A percentile compares a stretch with the other conserved stretches of the same genome.
These are phyloP conservation scores for Lycodopsis pacificus DNA, from an alignment of 2,797 vertebrate species.

Conservation along the genomic window DNA sequence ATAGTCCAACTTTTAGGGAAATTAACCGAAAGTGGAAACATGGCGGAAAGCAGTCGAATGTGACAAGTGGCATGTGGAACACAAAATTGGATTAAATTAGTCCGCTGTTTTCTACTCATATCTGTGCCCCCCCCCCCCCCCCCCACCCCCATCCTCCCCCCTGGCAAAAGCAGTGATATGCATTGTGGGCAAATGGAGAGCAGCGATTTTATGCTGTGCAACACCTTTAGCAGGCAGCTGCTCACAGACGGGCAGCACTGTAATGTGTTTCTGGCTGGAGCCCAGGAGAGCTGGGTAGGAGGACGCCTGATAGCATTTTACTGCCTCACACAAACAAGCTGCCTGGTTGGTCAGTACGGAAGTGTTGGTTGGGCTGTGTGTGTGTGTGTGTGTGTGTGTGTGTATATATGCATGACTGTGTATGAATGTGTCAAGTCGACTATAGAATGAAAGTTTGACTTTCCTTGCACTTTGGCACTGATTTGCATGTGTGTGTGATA, in stretches of 20 bases:
- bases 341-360: conserved; percentile 40
- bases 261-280: conserved; percentile 57
- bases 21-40: conserved; percentile 68
- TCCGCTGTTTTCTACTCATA: conserved; percentile 58
- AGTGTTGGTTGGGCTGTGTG: conserved; percentile 15
- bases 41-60: conserved; percentile 55
- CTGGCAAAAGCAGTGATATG: conserved; percentile 52
- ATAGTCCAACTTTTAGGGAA: conserved; percentile 59
- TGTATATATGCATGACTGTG: conserved; percentile 1
- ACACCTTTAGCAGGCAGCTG: conserved; percentile 69
- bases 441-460: conserved; percentile 40
- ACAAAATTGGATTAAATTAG: conserved; percentile 77
- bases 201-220: conserved; percentile 62
- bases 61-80: conserved; percentile 72
- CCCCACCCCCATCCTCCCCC: background rate
- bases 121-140: background rate
- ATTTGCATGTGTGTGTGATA: conserved; percentile 9
- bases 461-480: conserved; percentile 8
- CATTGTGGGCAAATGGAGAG: conserved; percentile 65
- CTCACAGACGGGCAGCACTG: conserved; percentile 36
- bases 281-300: conserved; percentile 46
- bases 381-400: conserved; percentile 5
- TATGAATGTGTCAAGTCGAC: conserved; percentile 11
- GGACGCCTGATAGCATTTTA: conserved; percentile 51
- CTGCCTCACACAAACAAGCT: conserved; percentile 54